phyloP scores from a whole-genome alignment of 1,140 invertebrate genomes.

The Forficula auricularia region DNA sequence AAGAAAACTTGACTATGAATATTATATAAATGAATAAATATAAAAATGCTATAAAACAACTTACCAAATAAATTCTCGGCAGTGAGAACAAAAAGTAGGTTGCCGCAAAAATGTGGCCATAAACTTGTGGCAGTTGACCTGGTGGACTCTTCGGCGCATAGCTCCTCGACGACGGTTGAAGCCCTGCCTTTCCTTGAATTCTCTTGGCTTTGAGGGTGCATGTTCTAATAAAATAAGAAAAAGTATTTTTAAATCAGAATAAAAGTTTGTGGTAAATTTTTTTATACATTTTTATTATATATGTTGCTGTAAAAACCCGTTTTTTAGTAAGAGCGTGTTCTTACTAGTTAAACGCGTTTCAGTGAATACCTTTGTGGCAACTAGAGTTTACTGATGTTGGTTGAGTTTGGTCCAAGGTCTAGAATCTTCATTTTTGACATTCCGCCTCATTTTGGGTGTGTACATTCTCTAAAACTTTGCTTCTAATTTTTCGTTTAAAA shows the following conservation, averaged over 20 bases:
- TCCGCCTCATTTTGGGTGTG: no score
- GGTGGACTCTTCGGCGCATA: constrained; percentile 85
- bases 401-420: no score
- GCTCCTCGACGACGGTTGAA: constrained; percentile 84
- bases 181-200: constrained; percentile 88
- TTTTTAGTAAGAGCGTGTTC: no score
- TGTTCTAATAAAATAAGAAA: not conserved
- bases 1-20: no score
- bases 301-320: not conserved
- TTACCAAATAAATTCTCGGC: constrained; percentile 94
- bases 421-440: no score
- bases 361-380: no score
- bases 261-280: constrained; percentile 5
- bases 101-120: constrained; percentile 98
- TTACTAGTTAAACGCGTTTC: no score
- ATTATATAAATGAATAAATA: no score
- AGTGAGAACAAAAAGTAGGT: constrained; percentile 97
- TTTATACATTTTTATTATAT: constrained; percentile 1
- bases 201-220: constrained; percentile 33
- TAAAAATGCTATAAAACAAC: no score
- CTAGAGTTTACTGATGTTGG: no score
- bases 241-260: constrained; percentile 12
- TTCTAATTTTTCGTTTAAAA: no score
- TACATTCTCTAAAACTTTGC: no score
- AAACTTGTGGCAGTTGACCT: constrained; percentile 98